Conservation (phyloP, 1,140 invertebrate species). For the Drosophila pachea region DNA sequence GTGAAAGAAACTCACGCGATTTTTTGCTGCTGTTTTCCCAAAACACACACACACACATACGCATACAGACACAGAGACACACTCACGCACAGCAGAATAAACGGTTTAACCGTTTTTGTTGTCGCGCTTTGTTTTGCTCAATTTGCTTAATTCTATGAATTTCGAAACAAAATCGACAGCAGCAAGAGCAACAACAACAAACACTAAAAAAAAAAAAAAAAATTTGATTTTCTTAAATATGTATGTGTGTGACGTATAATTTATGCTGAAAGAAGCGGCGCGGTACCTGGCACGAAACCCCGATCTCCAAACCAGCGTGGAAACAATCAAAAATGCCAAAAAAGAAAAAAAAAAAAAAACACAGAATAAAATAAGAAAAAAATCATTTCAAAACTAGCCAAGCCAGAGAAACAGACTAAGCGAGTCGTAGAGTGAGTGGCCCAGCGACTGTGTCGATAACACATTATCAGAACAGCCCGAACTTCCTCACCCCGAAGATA, state of each 20-base stretch:
- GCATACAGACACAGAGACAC: neutral
- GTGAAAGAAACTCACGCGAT: constrained; percentile 54
- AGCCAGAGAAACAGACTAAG: constrained; percentile 39
- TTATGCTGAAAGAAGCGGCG: constrained; percentile 70
- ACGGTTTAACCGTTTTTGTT: constrained; percentile 38
- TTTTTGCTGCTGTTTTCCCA: constrained; percentile 41
- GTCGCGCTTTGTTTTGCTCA: constrained; percentile 33
- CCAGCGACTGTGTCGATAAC: constrained; percentile 34
- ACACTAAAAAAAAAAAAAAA: constrained; percentile 41
- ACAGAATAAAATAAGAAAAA: constrained; percentile 19
- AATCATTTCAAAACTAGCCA: constrained; percentile 58
- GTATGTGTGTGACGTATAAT: constrained; percentile 57
- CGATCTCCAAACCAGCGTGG: constrained; percentile 59
- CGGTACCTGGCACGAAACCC: constrained; percentile 67
- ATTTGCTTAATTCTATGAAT: constrained; percentile 67
- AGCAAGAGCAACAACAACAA: constrained; percentile 11
- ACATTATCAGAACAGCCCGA: constrained; percentile 34
- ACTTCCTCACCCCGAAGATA: constrained; percentile 4
- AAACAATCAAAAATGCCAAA: constrained; percentile 60
- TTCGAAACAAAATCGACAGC: constrained; percentile 25
- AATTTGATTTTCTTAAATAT: constrained; percentile 71
- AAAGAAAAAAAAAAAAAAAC: constrained; percentile 18
- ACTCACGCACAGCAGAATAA: neutral
- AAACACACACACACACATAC: neutral
- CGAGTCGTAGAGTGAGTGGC: constrained; percentile 32